phyloP scores from a whole-genome alignment of 2,113 vertebrate genomes.

The Taxidea taxus region DNA sequence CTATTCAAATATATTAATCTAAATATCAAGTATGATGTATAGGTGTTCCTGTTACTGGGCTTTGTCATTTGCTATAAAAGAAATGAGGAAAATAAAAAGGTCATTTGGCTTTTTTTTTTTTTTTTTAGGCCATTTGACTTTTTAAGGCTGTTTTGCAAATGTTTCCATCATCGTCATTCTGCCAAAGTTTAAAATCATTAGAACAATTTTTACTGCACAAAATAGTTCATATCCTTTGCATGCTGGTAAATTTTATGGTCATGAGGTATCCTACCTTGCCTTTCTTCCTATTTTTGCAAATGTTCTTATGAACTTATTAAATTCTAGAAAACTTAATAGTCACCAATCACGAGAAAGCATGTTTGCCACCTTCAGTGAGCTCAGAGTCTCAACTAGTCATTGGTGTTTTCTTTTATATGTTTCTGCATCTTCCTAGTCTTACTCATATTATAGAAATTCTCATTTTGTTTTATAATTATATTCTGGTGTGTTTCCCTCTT shows the following conservation, averaged over 20 bases:
- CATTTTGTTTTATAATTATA: not conserved
- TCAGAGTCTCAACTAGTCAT: not conserved
- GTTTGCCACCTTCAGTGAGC: not conserved
- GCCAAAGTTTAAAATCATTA: conserved; percentile 12
- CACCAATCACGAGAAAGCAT: not conserved
- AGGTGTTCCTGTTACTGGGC: not conserved
- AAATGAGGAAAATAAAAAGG: not conserved
- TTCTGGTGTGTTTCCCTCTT: not conserved
- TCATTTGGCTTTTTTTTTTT: conserved; percentile 6
- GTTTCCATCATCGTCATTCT: conserved; percentile 1
- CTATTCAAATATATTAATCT: conserved; percentile 27
- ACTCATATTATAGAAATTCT: not conserved
- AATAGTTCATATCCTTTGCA: not conserved
- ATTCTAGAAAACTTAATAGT: not conserved
- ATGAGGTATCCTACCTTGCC: not conserved
- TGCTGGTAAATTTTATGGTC: not conserved
- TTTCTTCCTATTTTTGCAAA: not conserved
- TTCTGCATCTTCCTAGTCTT: not conserved
- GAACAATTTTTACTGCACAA: not conserved
- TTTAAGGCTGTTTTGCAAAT: not conserved
- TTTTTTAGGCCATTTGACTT: not conserved
- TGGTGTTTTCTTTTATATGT: not conserved
- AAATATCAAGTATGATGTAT: not conserved
- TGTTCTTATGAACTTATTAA: not conserved
- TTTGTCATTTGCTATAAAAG: conserved; percentile 18